phyloP scores from a whole-genome alignment of 2,888 invertebrate species.

The Myopa tessellatipennis region DNA sequence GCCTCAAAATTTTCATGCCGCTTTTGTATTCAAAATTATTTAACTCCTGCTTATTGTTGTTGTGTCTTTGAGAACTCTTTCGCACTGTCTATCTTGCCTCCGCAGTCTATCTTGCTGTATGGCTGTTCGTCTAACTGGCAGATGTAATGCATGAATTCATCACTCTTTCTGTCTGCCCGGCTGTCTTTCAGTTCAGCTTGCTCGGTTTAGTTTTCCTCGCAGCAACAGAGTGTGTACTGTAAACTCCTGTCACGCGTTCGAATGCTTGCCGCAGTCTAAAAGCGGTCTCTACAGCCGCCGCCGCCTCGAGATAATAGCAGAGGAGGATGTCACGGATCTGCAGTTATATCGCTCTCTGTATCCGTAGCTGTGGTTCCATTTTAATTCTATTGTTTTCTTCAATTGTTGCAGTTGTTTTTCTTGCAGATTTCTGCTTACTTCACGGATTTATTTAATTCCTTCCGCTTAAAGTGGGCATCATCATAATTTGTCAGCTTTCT shows the following conservation, averaged over 20 bases:
- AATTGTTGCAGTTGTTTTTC: neutral
- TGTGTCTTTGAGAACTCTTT: neutral
- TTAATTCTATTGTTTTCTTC: no score
- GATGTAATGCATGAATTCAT: neutral
- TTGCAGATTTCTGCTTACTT: neutral
- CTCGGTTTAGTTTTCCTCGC: neutral
- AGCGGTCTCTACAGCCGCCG: neutral
- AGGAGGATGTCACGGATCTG: neutral
- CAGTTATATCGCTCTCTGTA: neutral
- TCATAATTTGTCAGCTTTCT: no score
- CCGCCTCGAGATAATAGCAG: neutral
- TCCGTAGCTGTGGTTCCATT: no score
- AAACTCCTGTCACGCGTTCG: neutral
- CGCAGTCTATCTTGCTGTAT: neutral
- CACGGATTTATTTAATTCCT: no score
- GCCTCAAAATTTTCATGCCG: constrained; percentile 11
- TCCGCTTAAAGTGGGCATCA: no score
- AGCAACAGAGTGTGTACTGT: neutral
- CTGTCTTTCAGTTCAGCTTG: neutral
- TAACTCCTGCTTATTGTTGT: neutral
- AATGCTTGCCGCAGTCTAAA: constrained; percentile 3
- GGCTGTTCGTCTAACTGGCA: no score
- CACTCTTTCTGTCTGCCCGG: neutral
- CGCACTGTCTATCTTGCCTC: neutral
- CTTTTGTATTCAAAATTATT: neutral